Evolutionary conservation across 2,797 vertebrate species (phyloP).

Genomic region (Nannoperca obscura): DNA sequence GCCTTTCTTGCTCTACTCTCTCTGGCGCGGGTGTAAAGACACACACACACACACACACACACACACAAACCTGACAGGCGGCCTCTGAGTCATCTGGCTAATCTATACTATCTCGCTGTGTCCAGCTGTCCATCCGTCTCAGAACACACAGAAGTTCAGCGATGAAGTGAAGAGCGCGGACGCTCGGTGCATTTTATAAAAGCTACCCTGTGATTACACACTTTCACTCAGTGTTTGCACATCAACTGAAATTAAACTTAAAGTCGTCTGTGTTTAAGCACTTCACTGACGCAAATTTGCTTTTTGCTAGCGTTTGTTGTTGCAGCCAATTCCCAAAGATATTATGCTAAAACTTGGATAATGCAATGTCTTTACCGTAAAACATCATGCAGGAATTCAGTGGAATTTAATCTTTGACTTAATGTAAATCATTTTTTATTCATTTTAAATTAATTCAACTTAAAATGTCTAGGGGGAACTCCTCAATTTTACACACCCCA

Average conservation of each 20-base stretch:
- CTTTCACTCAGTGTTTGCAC: not conserved
- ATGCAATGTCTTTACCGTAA: not conserved
- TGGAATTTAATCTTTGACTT: not conserved
- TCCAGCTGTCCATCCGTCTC: conserved; percentile 65
- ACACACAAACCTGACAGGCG: conserved; percentile 57
- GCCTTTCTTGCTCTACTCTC: conserved; percentile 35
- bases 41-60: conserved; percentile 48
- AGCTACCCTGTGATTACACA: conserved; percentile 21
- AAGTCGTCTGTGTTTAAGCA: not conserved
- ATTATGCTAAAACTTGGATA: not conserved
- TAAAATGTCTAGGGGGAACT: not conserved
- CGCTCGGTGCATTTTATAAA: not conserved
- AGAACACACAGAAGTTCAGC: conserved; percentile 18
- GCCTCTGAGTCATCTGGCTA: conserved; percentile 76
- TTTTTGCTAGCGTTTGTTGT: not conserved
- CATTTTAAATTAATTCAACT: not conserved
- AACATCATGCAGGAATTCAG: not conserved
- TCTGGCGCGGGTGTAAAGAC: conserved; percentile 35
- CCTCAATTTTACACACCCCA: not conserved
- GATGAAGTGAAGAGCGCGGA: conserved; percentile 11
- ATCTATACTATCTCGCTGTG: conserved; percentile 59
- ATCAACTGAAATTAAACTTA: not conserved
- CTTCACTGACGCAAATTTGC: not conserved
- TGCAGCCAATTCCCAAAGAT: not conserved
- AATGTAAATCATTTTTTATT: not conserved